Conservation (phyloP, 1,140 invertebrate genomes). For the Archegozetes longisetosus region DNA sequence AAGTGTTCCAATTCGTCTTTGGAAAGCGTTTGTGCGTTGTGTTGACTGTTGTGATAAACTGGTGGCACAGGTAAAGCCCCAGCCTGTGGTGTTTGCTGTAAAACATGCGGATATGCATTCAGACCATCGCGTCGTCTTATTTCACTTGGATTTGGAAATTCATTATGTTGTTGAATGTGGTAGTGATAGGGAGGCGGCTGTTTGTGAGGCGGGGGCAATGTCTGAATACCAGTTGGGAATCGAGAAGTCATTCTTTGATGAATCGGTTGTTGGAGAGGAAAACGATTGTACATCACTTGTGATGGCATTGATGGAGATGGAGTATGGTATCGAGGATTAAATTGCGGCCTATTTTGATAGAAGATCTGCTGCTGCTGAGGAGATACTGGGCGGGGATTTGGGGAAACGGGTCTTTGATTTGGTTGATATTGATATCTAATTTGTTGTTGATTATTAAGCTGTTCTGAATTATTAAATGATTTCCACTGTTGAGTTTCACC, state of each 20-base stretch:
- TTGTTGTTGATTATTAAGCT: not conserved
- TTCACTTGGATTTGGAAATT: constrained; percentile 19
- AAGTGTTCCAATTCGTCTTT: constrained; percentile 60
- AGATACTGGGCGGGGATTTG: not conserved
- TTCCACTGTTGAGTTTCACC: not conserved
- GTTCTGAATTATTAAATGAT: not conserved
- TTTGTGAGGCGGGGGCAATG: not conserved
- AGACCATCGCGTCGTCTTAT: constrained; percentile 18
- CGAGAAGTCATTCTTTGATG: not conserved
- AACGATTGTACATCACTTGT: not conserved
- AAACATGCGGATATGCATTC: constrained; percentile 18
- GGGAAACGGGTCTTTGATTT: not conserved
- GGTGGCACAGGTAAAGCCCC: constrained; percentile 6
- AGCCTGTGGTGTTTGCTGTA: constrained; percentile 2
- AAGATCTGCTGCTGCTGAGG: not conserved
- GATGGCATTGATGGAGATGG: not conserved
- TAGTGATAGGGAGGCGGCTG: constrained; percentile 8
- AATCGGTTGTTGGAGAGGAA: not conserved
- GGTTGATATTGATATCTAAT: not conserved
- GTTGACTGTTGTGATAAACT: not conserved
- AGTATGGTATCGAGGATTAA: not conserved
- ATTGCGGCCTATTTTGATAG: not conserved
- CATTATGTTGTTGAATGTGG: constrained; percentile 9
- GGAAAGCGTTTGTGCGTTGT: not conserved
- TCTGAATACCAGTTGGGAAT: not conserved